phyloP scores from a whole-genome alignment of 23 tunicate species.

The Diplosoma virens region DNA sequence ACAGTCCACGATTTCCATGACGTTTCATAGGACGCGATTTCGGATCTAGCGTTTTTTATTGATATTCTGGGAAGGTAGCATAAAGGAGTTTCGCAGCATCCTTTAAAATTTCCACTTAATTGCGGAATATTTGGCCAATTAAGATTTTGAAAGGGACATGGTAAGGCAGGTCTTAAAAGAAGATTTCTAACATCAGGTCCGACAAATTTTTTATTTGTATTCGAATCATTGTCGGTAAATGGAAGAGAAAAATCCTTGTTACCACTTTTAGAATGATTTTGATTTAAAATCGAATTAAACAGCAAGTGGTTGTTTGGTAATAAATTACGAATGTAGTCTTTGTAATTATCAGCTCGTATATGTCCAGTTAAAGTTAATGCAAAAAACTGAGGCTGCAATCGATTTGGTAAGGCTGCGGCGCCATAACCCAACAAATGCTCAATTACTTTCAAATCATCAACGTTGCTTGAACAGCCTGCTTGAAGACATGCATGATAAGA shows the following conservation, averaged over 20 bases:
- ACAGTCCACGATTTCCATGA: conserved; percentile 41
- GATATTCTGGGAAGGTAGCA: conserved; percentile 55
- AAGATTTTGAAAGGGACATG: conserved; percentile 50
- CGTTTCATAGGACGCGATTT: conserved; percentile 36
- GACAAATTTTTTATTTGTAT: too few relatives aligned
- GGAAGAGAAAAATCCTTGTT: not conserved
- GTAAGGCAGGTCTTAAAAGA: too few relatives aligned
- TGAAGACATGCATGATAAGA: conserved; percentile 26
- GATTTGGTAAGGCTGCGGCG: not conserved
- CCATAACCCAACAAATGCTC: not conserved
- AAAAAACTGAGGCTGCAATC: not conserved
- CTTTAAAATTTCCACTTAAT: conserved; percentile 67
- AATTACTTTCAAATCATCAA: not conserved
- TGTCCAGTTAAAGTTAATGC: not conserved
- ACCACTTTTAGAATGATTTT: not conserved
- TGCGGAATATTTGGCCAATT: conserved; percentile 56
- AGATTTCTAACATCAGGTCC: too few relatives aligned
- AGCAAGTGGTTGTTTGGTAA: not conserved
- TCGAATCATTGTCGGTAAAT: too few relatives aligned
- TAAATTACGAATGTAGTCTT: not conserved
- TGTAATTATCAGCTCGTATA: conserved; percentile 23
- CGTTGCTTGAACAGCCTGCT: conserved; percentile 18
- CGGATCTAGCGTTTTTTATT: conserved; percentile 25
- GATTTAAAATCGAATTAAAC: not conserved
- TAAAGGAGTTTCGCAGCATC: conserved; percentile 71